These are phyloP conservation scores for Nebria ingens DNA, from an alignment of 1,140 invertebrate genomes.

Conservation along the genomic window DNA sequence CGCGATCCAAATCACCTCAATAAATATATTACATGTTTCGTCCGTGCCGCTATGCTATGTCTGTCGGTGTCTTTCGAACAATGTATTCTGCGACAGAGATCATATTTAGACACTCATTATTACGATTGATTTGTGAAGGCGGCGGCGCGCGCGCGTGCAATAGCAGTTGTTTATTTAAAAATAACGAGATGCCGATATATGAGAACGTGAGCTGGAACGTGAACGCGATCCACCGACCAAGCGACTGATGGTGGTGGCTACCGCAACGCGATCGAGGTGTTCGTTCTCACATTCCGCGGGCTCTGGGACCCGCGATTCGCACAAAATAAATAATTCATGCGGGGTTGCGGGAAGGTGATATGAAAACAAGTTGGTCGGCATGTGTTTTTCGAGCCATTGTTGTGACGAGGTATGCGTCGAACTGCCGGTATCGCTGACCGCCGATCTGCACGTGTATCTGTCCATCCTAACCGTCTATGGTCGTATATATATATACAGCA, in stretches of 20 bases:
- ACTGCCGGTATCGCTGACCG: slow-evolving; percentile 22
- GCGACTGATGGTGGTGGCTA: neutral
- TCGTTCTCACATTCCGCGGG: slow-evolving; percentile 10
- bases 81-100: too few species aligned
- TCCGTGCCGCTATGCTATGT: too few species aligned
- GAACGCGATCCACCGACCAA: neutral
- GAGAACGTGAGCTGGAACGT: neutral
- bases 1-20: neutral
- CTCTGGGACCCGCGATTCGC: slow-evolving; percentile 5
- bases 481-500: too few species aligned
- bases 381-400: slow-evolving; percentile 29
- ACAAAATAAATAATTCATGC: slow-evolving; percentile 13
- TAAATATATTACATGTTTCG: slow-evolving; percentile 1
- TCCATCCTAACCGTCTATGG: too few species aligned
- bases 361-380: slow-evolving; percentile 27
- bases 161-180: neutral
- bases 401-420: slow-evolving; percentile 27
- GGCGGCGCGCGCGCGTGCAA: neutral
- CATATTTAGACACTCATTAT: neutral
- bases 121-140: neutral
- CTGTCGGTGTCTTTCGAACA: too few species aligned
- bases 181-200: slow-evolving; percentile 7
- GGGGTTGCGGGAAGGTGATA: slow-evolving; percentile 4
- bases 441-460: too few species aligned
- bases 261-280: slow-evolving; percentile 4